Conservation (phyloP, 2,113 vertebrate species). For the Coregonus clupeaformis region DNA sequence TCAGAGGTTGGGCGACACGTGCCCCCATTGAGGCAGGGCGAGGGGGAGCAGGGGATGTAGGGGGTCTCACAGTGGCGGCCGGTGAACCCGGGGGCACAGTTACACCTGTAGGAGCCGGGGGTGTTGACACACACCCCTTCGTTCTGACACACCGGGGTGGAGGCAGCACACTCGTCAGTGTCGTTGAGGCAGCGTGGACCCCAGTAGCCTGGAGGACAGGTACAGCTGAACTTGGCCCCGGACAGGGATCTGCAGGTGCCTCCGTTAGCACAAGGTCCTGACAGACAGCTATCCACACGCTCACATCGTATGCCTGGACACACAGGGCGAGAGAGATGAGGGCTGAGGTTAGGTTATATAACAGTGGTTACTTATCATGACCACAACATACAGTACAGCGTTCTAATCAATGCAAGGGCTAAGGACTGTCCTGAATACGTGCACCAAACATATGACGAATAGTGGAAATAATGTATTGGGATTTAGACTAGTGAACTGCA, state of each 20-base stretch:
- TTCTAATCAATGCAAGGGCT: no score
- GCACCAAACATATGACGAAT: no score
- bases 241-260: conserved; percentile 77
- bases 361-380: no score
- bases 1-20: conserved; percentile 86
- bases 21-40: conserved; percentile 87
- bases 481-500: no score
- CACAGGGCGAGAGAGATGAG: neutral
- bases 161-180: conserved; percentile 80
- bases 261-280: conserved; percentile 84
- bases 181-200: conserved; percentile 84
- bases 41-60: conserved; percentile 84
- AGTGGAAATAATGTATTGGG: no score
- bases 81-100: conserved; percentile 79
- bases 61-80: conserved; percentile 82
- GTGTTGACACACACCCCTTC: conserved; percentile 80
- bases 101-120: conserved; percentile 83
- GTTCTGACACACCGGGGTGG: conserved; percentile 73
- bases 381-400: no score
- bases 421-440: no score
- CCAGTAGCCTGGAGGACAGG: conserved; percentile 78
- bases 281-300: conserved; percentile 83
- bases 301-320: conserved; percentile 81
- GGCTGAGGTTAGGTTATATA: neutral
- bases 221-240: conserved; percentile 80